Evolutionary conservation across 2,888 invertebrate species (phyloP), one percentile per base, ranked within the genome.

Genomic region (Bombylius discolor): DNA sequence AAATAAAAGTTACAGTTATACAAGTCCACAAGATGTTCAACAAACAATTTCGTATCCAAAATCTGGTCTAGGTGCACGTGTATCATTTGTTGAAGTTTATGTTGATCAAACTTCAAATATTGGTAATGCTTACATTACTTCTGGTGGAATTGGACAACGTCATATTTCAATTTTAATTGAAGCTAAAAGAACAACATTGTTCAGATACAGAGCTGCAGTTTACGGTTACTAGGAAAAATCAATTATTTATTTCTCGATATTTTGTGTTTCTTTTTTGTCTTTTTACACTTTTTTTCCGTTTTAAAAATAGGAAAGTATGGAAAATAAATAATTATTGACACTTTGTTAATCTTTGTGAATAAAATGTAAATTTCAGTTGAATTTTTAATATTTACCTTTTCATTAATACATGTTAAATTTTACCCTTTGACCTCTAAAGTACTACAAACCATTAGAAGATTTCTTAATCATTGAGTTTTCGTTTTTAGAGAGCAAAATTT

Each of bases 151-250:
- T 56, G 59, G 59, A 1, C 55, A 59, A 53, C 49, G 59, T 1
- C 11, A 23, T 4, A 58, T 61, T 44, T 23, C 14, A 4, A 11
- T 59, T 33, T 47, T 57, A 50, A 32, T 61, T n/a, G 58, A 60
- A 50, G 55, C 58, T 7, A 52, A 36, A 6, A 61, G 66, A 56
- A 71, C 72, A 31, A 13, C n/a, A 4, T 32, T 12, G n/a, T 42
- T 54, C 12, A 7, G 44, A n/a, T 54, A 54, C 34, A 54, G 45
- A 6, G 53, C 49, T 11, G 23, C 32, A 12, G 49, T 54, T 33
- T 54, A 42, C 44, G 53, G 53, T 12, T 45, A 49, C 33, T 54
- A n/a, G n/a, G n/a, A n/a, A 53, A 48, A 39, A n/a, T n/a, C n/a
- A n/a, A n/a, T n/a, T n/a, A n/a, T n/a, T 5, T 1, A 42, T 23